These are phyloP conservation scores for Phaonia tiefii DNA, from an alignment of 2,888 invertebrate genomes.

Conservation along the genomic window DNA sequence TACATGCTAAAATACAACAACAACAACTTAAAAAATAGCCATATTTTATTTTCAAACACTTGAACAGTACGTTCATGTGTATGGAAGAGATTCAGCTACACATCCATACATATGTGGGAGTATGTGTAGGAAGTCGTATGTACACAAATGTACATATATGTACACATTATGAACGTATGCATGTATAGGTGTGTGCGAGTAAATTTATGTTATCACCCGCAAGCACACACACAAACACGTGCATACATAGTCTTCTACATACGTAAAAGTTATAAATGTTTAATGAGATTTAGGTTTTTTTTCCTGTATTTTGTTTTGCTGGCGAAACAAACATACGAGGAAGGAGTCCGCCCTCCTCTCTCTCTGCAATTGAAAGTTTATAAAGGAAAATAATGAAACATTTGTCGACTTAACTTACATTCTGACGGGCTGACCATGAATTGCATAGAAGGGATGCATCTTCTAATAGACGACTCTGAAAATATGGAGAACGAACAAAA, in stretches of 20 bases:
- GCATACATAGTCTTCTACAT: background rate
- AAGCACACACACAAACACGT: too few species aligned
- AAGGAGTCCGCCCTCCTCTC: too few species aligned
- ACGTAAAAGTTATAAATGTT: slow-evolving; percentile 25
- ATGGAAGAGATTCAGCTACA: slow-evolving; percentile 2
- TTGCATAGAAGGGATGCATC: slow-evolving; percentile 95
- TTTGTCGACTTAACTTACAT: slow-evolving; percentile 85
- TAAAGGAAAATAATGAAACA: slow-evolving; percentile 9
- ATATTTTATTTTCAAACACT: too few species aligned
- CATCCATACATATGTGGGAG: background rate
- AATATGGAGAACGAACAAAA: slow-evolving; percentile 73
- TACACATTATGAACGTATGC: background rate
- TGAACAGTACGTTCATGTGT: background rate
- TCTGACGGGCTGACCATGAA: slow-evolving; percentile 94
- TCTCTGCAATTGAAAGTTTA: too few species aligned
- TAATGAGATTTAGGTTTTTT: slow-evolving; percentile 1
- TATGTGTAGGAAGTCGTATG: background rate
- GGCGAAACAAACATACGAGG: slow-evolving; percentile 3
- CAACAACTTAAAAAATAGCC: too few species aligned
- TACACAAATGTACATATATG: background rate
- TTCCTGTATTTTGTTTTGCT: background rate
- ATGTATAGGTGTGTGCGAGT: too few species aligned
- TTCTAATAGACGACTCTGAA: slow-evolving; percentile 94
- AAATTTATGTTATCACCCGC: too few species aligned
- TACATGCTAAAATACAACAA: background rate